phyloP scores from a whole-genome alignment of 2,113 vertebrate species.

The Tachycineta bicolor region DNA sequence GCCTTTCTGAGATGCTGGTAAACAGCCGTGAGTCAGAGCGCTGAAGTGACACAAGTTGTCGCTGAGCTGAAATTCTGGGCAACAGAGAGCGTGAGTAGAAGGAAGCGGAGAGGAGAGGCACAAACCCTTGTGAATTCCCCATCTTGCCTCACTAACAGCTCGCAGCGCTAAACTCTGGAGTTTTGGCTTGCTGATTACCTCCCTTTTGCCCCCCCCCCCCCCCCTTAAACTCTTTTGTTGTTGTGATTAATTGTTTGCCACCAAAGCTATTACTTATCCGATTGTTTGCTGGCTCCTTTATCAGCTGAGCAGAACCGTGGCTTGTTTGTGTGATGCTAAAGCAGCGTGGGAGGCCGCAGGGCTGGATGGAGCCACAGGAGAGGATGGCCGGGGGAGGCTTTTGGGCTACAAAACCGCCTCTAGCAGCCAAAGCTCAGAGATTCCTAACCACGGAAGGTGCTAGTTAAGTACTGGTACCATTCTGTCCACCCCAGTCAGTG shows the following conservation, averaged over 20 bases:
- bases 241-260: slow-evolving; percentile 8
- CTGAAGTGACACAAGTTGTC: neutral
- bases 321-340: neutral
- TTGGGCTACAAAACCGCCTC: neutral
- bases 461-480: neutral
- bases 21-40: neutral
- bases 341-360: neutral
- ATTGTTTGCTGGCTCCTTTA: slow-evolving; percentile 3
- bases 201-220: neutral
- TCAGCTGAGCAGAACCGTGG: neutral
- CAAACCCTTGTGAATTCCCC: neutral
- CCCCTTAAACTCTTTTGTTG: neutral
- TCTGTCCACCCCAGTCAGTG: neutral
- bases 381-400: neutral
- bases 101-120: neutral
- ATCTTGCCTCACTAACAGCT: neutral
- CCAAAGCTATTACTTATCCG: slow-evolving; percentile 7
- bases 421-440: accelerated
- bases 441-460: neutral
- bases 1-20: neutral
- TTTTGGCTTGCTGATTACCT: neutral
- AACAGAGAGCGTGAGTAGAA: accelerated
- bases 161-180: accelerated
- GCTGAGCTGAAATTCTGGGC: neutral
- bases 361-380: accelerated